Percentiles rank a stretch among this genome's conserved stretches.
phyloP scores from a whole-genome alignment of 2,113 vertebrate species.

The Hassar affinis region DNA sequence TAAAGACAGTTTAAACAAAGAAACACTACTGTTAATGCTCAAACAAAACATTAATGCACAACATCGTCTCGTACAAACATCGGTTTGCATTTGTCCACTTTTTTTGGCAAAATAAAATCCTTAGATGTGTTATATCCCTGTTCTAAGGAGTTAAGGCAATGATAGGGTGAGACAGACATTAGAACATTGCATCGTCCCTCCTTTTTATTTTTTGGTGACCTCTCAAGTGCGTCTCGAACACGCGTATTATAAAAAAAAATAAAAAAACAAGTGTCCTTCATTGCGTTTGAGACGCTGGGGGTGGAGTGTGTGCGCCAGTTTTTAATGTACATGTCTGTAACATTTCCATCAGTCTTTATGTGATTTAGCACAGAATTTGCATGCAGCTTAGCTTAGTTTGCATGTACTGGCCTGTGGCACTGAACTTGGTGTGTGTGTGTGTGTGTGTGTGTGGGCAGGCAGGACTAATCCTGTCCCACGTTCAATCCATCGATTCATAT shows the following conservation, averaged over 20 bases:
- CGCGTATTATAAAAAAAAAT: neutral
- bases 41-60: constrained; percentile 26
- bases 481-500: neutral
- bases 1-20: constrained; percentile 16
- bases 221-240: neutral
- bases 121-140: constrained; percentile 37
- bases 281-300: neutral
- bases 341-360: neutral
- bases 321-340: neutral
- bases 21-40: constrained; percentile 20
- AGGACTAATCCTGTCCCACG: neutral
- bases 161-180: constrained; percentile 42
- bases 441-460: neutral
- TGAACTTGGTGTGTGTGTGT: constrained; percentile 17
- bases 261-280: neutral
- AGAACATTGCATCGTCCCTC: neutral
- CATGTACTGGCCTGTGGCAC: constrained; percentile 15
- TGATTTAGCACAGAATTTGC: constrained; percentile 13
- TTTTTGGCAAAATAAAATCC: constrained; percentile 53
- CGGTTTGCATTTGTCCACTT: constrained; percentile 5
- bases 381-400: constrained; percentile 32
- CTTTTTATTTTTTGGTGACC: constrained; percentile 7
- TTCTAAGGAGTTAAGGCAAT: constrained; percentile 66
- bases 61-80: neutral
- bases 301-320: neutral